A percentile compares a stretch with the other conserved stretches of the same genome.
Conservation (phyloP, 92 coral and sea anemone species). For the Actinernus sp. region DNA sequence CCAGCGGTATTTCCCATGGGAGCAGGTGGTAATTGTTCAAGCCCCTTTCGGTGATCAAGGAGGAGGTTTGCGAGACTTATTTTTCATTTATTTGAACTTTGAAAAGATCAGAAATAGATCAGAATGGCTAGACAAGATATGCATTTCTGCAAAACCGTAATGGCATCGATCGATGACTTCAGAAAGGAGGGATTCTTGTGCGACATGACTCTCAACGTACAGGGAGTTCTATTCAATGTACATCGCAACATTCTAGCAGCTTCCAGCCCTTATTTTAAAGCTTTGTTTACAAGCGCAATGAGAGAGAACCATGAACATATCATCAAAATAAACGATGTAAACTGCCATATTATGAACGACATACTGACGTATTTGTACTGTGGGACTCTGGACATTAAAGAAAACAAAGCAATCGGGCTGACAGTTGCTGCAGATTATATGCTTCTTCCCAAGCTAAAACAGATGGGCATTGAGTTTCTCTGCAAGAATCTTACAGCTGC, state of each 20-base stretch:
- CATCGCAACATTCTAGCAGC: slow-evolving; percentile 88
- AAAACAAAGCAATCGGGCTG: slow-evolving; percentile 66
- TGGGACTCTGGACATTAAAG: slow-evolving; percentile 55
- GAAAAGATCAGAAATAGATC: not conserved
- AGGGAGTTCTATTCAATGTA: slow-evolving; percentile 57
- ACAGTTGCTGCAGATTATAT: slow-evolving; percentile 83
- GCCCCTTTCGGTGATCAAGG: not conserved
- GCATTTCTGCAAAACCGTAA: slow-evolving; percentile 52
- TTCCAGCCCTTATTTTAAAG: slow-evolving; percentile 79
- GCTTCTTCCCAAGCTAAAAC: slow-evolving; percentile 65
- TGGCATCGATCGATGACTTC: slow-evolving; percentile 68
- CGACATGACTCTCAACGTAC: slow-evolving; percentile 73
- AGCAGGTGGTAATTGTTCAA: not conserved
- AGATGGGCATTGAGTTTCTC: slow-evolving; percentile 73
- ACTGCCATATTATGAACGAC: slow-evolving; percentile 63
- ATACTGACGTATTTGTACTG: slow-evolving; percentile 79
- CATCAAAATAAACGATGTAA: slow-evolving; percentile 67
- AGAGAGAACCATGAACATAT: slow-evolving; percentile 69
- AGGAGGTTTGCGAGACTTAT: not conserved
- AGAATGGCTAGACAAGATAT: slow-evolving; percentile 51
- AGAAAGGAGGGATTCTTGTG: slow-evolving; percentile 76
- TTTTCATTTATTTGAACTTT: not conserved
- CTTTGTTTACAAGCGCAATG: slow-evolving; percentile 86
- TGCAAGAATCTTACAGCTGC: slow-evolving; percentile 72
- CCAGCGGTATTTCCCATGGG: slow-evolving; percentile 10